Percentiles rank a stretch among this genome's conserved stretches.
Evolutionary conservation across 2,113 vertebrate genomes (phyloP).

Genomic region (Nothocercus nigrocapillus): DNA sequence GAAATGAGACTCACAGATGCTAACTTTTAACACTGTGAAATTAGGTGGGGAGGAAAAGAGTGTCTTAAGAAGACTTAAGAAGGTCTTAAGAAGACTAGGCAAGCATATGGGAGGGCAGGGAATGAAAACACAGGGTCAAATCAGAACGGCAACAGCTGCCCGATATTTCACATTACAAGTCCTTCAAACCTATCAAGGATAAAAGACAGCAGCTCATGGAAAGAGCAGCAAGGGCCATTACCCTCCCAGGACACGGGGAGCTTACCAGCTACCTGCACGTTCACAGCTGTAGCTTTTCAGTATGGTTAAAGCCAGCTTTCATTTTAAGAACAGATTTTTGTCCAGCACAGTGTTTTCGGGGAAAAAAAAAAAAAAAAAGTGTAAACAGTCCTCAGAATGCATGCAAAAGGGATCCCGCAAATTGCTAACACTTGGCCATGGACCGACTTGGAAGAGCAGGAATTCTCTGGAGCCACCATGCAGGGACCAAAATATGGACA

Average conservation of each 20-base stretch:
- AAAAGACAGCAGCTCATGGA: background rate
- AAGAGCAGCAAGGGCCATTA: background rate
- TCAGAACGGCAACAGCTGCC: background rate
- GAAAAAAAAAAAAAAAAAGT: background rate
- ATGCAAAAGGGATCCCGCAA: background rate
- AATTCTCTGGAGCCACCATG: background rate
- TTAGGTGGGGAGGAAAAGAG: background rate
- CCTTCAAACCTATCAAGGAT: background rate
- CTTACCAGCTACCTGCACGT: background rate
- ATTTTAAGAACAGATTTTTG: background rate
- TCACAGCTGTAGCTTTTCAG: background rate
- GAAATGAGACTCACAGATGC: background rate
- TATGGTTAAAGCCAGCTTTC: background rate
- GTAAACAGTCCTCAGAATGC: background rate
- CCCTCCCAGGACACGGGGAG: background rate
- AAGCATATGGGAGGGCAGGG: rapidly evolving
- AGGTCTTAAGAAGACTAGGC: background rate
- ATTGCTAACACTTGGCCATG: background rate
- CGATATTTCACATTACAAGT: background rate
- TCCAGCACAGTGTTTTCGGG: background rate
- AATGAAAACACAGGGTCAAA: background rate
- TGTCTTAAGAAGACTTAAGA: background rate
- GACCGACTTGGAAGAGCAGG: background rate
- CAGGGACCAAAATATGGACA: background rate
- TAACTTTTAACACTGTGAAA: background rate